Base-by-base conservation (phyloP, 2,888 invertebrate genomes). In the Rotaria macrura region DNA sequence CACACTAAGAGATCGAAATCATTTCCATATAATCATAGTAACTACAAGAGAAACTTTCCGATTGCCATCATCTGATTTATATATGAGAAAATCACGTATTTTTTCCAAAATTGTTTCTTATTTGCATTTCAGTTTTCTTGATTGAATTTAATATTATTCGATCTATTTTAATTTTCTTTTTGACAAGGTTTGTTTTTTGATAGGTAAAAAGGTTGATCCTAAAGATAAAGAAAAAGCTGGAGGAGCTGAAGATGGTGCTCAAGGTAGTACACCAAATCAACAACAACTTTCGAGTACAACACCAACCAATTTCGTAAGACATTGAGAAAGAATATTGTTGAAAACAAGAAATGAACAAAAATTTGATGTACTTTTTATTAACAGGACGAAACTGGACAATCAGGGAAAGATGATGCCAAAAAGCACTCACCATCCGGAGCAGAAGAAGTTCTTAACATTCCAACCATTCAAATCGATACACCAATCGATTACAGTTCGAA, bases 401-500 rank as follows among this genome's bases (percentile, higher is more conserved):
- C 25, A 25, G 9, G 23, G 0, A 79, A 79, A 79, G 74, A 79
- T 79, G 74, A 79, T 2, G 4, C 29, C 29, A 79, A 79, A 40
- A 43, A 43, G 25, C 40, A 17, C 23, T 23, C 49, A 86, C 23
- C 54, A 12, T 3, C 25, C 9, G 85, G 74, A 85, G 7, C 49
- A 23, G 47, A 79, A 23, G 72, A 72, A 84, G 85, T 84, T 12
- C 72, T 84, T 52, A 85, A 84, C n/a, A 65, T 83, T 52, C 85
- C 65, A 85, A 89, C 88, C 87, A 89, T 89, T 84, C 88, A 89
- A 87, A 89, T 89, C 52, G 89, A 89, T 84, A 89, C 89, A 87
- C 88, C 89, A 79, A 89, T 34, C 6, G 40, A 79, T 79, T 79
- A 79, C 23, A 38, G 34, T 43, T 43, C 74, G 10, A 79, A 79